Base-by-base conservation (phyloP, 1,140 invertebrate genomes). In the Drosophila lacertosa region DNA sequence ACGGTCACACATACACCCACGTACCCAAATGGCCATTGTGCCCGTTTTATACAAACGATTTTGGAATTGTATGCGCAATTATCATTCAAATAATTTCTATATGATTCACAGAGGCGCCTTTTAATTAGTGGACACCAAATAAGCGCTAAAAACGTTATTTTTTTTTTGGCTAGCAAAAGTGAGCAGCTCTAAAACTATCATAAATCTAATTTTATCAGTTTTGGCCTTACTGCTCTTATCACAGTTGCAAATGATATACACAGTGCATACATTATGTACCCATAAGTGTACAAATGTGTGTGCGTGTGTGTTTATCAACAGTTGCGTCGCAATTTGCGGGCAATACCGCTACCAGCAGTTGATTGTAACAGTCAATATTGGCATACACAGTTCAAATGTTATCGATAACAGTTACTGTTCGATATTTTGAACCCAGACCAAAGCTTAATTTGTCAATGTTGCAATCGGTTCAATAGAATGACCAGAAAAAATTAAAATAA, bases 181-280 rank as follows among this genome's bases (percentile, higher is more conserved):
- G 22, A 29, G 22, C 58, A 53, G 58, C 68, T 40, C 55, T 68
- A 54, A 62, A 84, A 78, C 69, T 76, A 77, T 72, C 72, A 88
- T 86, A 86, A 82, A 78, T 88, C 82, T 75, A 3, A 45, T 70
- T 70, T 82, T 88, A 88, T 89, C 83, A 88, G 78, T 22, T 82
- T 69, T 45, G 22, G 22, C 42, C 60, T 45, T 48, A 53, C 39
- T 44, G 37, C 58, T 69, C 57, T 74, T 86, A 86, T 86, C 82
- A 75, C 40, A 64, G 45, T 68, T 60, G 81, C 74, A 75, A 79
- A 78, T 77, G 47, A 68, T 72, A 63, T 48, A 50, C 64, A 58
- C 53, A 40, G 4, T 73, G 55, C 50, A 68, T 60, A 72, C 47
- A 67, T 59, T 66, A 67, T 72, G 39, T 62, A 47, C 13, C 10